Conservation (phyloP, 1,140 invertebrate species). For the Grapholita molesta region DNA sequence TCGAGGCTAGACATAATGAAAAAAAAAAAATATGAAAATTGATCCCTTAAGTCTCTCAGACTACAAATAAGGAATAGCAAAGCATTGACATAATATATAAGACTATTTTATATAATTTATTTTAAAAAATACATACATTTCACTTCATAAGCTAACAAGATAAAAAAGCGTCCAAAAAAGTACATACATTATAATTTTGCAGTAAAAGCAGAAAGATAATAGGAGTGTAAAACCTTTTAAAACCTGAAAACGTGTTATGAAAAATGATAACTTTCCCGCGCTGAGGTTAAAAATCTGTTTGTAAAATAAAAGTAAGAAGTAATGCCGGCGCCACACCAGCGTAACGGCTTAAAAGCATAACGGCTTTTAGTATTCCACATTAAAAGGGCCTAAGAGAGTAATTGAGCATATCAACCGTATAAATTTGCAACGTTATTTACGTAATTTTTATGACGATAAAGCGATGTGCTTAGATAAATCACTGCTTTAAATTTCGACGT, state of each 20-base stretch:
- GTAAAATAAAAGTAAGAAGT: slow-evolving; percentile 21
- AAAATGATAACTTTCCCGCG: background rate
- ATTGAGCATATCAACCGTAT: slow-evolving; percentile 41
- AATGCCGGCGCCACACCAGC: slow-evolving; percentile 1
- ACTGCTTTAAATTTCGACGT: slow-evolving; percentile 4
- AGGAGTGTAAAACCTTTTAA: background rate
- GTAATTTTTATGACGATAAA: slow-evolving; percentile 44
- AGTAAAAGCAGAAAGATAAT: background rate
- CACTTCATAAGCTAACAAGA: background rate
- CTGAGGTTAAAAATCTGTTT: slow-evolving; percentile 7
- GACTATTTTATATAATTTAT: no score
- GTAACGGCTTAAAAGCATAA: slow-evolving; percentile 18
- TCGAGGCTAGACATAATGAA: no score
- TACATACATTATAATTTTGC: slow-evolving; percentile 3
- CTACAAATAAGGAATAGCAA: no score
- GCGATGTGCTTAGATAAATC: slow-evolving; percentile 26
- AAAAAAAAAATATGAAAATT: no score
- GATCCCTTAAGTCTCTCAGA: no score
- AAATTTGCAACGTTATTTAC: slow-evolving; percentile 44
- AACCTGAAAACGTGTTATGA: slow-evolving; percentile 2
- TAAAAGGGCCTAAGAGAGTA: slow-evolving; percentile 34
- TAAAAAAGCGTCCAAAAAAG: background rate
- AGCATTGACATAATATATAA: no score
- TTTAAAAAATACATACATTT: background rate
- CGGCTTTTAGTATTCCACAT: slow-evolving; percentile 23